Evolutionary conservation across 1,140 invertebrate genomes (phyloP).

Genomic region (Cepaea nemoralis): DNA sequence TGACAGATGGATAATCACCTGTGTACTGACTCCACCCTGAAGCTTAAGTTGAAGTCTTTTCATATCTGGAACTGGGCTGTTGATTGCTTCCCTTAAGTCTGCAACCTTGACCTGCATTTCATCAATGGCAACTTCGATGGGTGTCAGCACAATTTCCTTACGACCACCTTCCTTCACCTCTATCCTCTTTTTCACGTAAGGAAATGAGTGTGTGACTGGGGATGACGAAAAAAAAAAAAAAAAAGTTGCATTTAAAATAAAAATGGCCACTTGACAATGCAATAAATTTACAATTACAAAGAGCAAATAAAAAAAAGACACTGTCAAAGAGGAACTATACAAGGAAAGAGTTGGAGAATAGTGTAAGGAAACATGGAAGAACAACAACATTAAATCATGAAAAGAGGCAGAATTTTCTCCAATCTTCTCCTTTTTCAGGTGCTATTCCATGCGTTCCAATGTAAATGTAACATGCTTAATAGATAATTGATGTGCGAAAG

Average conservation of each 20-base stretch:
- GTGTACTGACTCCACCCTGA: conserved; percentile 89
- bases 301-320: too few species aligned
- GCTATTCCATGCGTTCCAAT: too few species aligned
- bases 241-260: not conserved
- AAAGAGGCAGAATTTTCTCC: too few species aligned
- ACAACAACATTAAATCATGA: too few species aligned
- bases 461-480: too few species aligned
- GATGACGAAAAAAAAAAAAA: not conserved
- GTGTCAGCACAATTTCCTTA: conserved; percentile 84
- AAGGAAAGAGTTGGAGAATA: too few species aligned
- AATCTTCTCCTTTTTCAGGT: too few species aligned
- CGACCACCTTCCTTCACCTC: conserved; percentile 77
- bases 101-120: conserved; percentile 88
- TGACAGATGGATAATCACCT: conserved; percentile 68
- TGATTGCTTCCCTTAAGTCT: conserved; percentile 87
- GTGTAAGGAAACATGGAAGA: too few species aligned
- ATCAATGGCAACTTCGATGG: conserved; percentile 93
- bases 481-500: too few species aligned
- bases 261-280: too few species aligned
- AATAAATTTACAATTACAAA: too few species aligned
- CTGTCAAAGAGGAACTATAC: too few species aligned
- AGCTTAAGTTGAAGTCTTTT: conserved; percentile 91
- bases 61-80: conserved; percentile 83
- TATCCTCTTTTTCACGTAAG: conserved; percentile 91
- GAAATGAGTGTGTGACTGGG: conserved; percentile 78